These are phyloP conservation scores for Cepphus grylle DNA, from an alignment of 2,113 vertebrate species.

Conservation along the genomic window DNA sequence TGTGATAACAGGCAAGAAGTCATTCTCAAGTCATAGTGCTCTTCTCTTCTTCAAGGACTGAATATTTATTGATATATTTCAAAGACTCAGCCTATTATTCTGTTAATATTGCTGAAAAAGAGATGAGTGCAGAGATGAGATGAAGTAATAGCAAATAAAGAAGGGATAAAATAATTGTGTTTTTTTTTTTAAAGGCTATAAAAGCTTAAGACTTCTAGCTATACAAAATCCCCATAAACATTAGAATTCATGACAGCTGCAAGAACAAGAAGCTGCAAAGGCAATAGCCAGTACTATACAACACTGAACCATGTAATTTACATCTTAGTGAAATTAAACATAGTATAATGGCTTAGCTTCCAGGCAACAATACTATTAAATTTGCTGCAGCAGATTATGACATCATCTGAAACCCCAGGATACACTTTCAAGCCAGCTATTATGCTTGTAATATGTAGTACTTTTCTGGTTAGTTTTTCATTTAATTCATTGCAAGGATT, in stretches of 20 bases:
- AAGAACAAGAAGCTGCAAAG: slow-evolving; percentile 61
- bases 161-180: neutral
- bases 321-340: slow-evolving; percentile 82
- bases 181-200: neutral
- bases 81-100: neutral
- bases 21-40: neutral
- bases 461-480: slow-evolving; percentile 72
- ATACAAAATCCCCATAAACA: slow-evolving; percentile 60
- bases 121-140: neutral
- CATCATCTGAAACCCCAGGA: slow-evolving; percentile 79
- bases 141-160: neutral
- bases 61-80: neutral
- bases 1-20: neutral
- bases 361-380: slow-evolving; percentile 77
- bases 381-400: slow-evolving; percentile 76
- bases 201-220: slow-evolving; percentile 41
- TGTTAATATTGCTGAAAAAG: neutral
- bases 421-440: slow-evolving; percentile 67
- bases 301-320: slow-evolving; percentile 76
- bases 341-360: slow-evolving; percentile 76
- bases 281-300: slow-evolving; percentile 63
- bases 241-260: slow-evolving; percentile 63
- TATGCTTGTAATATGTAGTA: slow-evolving; percentile 62
- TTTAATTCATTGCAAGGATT: slow-evolving; percentile 68
- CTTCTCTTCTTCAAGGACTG: neutral